Evolutionary conservation across 37 sponge, comb jelly and placozoan species (phyloP).

Genomic region (Amphimedon queenslandica): DNA sequence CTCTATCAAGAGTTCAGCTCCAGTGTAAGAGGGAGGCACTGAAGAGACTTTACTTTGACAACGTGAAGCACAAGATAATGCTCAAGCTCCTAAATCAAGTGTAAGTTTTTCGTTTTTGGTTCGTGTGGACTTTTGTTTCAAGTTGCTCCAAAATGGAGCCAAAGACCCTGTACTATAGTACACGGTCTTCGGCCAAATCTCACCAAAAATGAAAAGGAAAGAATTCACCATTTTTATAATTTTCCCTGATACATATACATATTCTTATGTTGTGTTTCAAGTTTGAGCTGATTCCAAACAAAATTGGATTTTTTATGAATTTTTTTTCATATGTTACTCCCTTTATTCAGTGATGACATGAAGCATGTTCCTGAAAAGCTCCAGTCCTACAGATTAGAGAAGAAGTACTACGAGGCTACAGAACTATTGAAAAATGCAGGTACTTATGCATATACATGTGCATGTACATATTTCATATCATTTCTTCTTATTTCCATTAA

Average conservation of each 20-base stretch:
- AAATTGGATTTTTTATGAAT: too few species aligned
- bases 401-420: slow-evolving; percentile 82
- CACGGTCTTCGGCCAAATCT: too few species aligned
- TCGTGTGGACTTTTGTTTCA: not conserved
- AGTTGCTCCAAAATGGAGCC: too few species aligned
- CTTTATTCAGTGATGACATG: slow-evolving; percentile 56
- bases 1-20: slow-evolving; percentile 66
- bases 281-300: too few species aligned
- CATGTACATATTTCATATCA: too few species aligned
- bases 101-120: too few species aligned
- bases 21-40: slow-evolving; percentile 84
- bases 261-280: too few species aligned
- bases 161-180: too few species aligned
- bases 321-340: not conserved
- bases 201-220: too few species aligned
- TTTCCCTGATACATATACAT: too few species aligned
- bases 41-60: slow-evolving; percentile 86
- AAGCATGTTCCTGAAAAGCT: slow-evolving; percentile 60
- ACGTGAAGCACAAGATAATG: slow-evolving; percentile 80
- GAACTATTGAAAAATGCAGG: slow-evolving; percentile 56
- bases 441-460: slow-evolving; percentile 1
- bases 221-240: too few species aligned
- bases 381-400: slow-evolving; percentile 20
- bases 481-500: not conserved
- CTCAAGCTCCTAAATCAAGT: slow-evolving; percentile 75